Conservation (phyloP, 2,888 invertebrate species). For the Drosophila neonasuta region DNA sequence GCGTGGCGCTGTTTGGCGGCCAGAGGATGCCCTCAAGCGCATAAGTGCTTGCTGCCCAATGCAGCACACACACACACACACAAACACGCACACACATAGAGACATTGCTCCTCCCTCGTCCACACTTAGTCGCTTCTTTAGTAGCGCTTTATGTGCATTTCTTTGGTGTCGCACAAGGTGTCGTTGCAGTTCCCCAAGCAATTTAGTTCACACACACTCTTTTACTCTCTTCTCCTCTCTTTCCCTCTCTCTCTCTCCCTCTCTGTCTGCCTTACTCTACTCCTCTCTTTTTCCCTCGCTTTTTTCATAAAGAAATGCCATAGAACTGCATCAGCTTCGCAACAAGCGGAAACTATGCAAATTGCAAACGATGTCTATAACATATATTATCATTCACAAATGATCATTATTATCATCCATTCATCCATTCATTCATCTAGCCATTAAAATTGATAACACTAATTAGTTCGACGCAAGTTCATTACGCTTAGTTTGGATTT, state of each 20-base stretch:
- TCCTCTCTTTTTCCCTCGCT: not conserved
- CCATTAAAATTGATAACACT: slow-evolving; percentile 5
- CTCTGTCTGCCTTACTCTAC: not conserved
- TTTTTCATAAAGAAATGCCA: slow-evolving; percentile 13
- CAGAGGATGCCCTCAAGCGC: slow-evolving; percentile 50
- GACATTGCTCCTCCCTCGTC: not conserved
- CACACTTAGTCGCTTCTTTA: slow-evolving; percentile 28
- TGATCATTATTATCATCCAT: not conserved
- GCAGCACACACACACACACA: slow-evolving; percentile 38
- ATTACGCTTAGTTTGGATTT: too few relatives aligned
- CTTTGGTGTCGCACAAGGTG: slow-evolving; percentile 47
- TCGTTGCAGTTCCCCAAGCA: slow-evolving; percentile 53
- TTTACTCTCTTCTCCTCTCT: not conserved
- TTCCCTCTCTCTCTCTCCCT: not conserved
- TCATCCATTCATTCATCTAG: not conserved
- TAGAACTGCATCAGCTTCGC: slow-evolving; percentile 10
- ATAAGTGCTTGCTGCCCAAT: slow-evolving; percentile 64
- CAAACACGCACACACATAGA: not conserved
- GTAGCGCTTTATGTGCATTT: slow-evolving; percentile 37
- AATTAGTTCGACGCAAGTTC: slow-evolving; percentile 8
- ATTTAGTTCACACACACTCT: slow-evolving; percentile 33
- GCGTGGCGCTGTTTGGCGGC: slow-evolving; percentile 14
- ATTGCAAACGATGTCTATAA: slow-evolving; percentile 26
- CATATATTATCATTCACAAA: slow-evolving; percentile 4
- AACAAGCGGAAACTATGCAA: slow-evolving; percentile 26